Evolutionary conservation across 2,797 vertebrate genomes (phyloP), one percentile per base, ranked within the genome.

Genomic region (Epinephelus coioides): DNA sequence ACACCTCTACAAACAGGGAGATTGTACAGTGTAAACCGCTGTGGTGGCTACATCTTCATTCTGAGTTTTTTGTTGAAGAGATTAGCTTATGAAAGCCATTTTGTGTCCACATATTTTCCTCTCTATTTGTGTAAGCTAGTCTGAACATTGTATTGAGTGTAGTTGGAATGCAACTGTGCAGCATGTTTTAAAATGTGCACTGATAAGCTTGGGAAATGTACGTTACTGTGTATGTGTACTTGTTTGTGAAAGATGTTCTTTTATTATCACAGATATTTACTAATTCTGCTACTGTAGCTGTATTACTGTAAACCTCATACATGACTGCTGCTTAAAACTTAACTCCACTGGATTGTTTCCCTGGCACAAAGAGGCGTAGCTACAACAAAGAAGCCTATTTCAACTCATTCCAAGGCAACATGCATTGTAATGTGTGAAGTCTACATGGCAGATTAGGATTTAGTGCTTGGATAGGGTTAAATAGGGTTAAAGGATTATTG

Each of bases 161-260:
- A 94, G 95, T 95, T 94, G 96, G 96, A 97, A 97, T 97, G 97
- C 96, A 95, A 85, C 93, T 77, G 93, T 97, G 95, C 94, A 96
- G 97, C 97, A 98, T 98, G 97, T 96, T 97, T 94, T 94, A 59
- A 86, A 95, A 95, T 96, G 96, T 97, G 96, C 97, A 96, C 96
- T 96, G 95, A 96, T 95, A 95, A 96, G 95, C 96, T 97, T 97
- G 95, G 96, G 94, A 96, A 96, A 95, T 94, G 93, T 96, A 88
- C 90, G 92, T 96, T 87, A 95, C 95, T 92, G 92, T 97, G 95
- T 96, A 94, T 94, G 94, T 97, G 94, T 96, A 95, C 96, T 34
- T 94, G 93, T 96, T 96, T 95, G 96, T 96, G 67, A 84, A 88
- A 80, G 19, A 83, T 85, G 70, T 90, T 91, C 71, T 88, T 93